Base-by-base conservation (phyloP, 2,797 vertebrate genomes). In the Selene dorsalis region DNA sequence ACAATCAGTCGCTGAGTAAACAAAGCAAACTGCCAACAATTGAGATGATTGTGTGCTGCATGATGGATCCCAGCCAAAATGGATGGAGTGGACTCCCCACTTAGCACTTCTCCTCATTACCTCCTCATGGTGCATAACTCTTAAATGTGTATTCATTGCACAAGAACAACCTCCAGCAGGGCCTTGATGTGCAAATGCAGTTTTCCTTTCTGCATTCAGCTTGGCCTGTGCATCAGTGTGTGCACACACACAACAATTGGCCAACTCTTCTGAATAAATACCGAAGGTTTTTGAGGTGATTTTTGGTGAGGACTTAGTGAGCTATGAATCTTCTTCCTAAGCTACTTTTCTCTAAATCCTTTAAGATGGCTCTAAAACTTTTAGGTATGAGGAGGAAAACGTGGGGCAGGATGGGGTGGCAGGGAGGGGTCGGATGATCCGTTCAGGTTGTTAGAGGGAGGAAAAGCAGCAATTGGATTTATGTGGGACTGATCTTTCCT, bases 341-440 rank as follows among this genome's bases (percentile, higher is more conserved):
- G 88, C 84, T 89, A 71, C 83, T 91, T 88, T 88, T 78, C 77
- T 79, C 52, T 82, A 82, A 86, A 91, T 78, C 82, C 62, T 77
- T 81, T 86, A 82, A 84, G 77, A 75, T 75, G 82, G 60, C 68
- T 83, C 52, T 76, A 69, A 79, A 89, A 85, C 62, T 61, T 85
- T 82, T 53, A 71, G 84, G 64, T 88, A 84, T 86, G 43, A n/a
- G 52, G 73, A 58, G 26, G 60, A 80, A 82, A 67, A 60, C 16
- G 16, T 4, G 32, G 67, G 48, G 55, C 63, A 20, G 71, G 55
- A 39, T 22, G 59, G n/a, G 61, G 28, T 1, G 0, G 39, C 0
- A 3, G 52, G 58, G 69, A 24, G 50, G 32, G 55, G 48, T 32
- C 1, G 10, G 48, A 41, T 72, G 75, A 84, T 70, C 76, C 45